phyloP scores from a whole-genome alignment of 2,797 vertebrate species.

The Neomorphus geoffroyi region DNA sequence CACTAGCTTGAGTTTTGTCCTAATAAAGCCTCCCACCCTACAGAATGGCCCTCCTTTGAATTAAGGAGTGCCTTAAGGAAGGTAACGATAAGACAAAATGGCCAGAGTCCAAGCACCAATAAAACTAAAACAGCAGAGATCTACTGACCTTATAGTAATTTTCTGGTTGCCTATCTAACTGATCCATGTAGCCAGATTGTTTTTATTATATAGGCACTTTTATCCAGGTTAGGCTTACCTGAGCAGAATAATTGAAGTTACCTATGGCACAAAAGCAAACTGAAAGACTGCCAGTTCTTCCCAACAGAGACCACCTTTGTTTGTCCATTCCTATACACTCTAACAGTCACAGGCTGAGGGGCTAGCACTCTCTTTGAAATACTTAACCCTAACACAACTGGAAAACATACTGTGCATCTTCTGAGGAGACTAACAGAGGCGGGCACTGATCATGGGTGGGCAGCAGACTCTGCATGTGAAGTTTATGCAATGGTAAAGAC shows the following conservation, averaged over 20 bases:
- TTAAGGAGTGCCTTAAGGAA: background rate
- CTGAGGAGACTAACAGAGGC: background rate
- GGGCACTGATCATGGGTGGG: background rate
- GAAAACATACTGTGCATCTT: background rate
- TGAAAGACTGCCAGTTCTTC: background rate
- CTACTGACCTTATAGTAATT: background rate
- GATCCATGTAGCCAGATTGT: fast-evolving
- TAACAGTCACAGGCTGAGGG: background rate
- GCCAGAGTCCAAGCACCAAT: background rate
- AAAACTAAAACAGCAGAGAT: background rate
- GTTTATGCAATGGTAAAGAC: background rate
- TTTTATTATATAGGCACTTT: background rate
- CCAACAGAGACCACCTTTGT: background rate
- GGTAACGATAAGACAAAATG: background rate
- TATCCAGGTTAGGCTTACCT: background rate
- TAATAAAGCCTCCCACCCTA: background rate
- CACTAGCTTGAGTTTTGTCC: background rate
- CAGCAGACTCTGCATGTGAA: background rate
- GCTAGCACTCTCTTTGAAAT: background rate
- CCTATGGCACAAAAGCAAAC: background rate
- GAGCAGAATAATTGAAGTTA: background rate
- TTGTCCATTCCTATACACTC: background rate
- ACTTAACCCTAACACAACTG: background rate
- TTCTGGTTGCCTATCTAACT: background rate
- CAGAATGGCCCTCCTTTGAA: background rate